phyloP scores from a whole-genome alignment of 2,113 vertebrate genomes.

The Leptodactylus fuscus region DNA sequence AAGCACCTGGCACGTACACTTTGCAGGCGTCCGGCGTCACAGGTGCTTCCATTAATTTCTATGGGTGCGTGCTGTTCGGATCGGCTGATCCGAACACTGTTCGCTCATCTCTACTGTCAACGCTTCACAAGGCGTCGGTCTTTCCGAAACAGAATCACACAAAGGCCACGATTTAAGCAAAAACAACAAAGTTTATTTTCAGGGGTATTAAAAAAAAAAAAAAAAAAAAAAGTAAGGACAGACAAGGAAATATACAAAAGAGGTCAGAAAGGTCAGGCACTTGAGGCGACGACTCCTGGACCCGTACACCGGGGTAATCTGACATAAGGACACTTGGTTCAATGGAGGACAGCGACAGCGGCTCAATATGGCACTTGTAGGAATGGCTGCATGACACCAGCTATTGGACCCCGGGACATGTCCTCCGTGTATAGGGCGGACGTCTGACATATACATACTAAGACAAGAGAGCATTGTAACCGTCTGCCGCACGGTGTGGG shows the following conservation, averaged over 20 bases:
- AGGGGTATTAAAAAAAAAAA: slow-evolving; percentile 8
- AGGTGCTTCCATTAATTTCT: too few species aligned
- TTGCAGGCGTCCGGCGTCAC: too few species aligned
- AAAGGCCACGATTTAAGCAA: background rate
- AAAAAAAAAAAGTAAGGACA: too few species aligned
- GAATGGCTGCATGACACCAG: background rate
- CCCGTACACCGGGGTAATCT: background rate
- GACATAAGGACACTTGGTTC: slow-evolving; percentile 15
- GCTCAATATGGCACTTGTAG: slow-evolving; percentile 3
- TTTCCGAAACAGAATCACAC: background rate
- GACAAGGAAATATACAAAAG: slow-evolving; percentile 16
- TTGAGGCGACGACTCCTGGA: background rate
- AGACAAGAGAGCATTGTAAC: background rate
- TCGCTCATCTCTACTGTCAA: too few species aligned
- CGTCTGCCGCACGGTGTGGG: background rate
- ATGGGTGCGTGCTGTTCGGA: too few species aligned
- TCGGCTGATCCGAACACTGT: too few species aligned
- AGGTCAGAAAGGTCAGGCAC: slow-evolving; percentile 31
- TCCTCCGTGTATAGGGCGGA: background rate
- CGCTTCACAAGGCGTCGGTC: too few species aligned
- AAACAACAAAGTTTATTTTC: slow-evolving; percentile 42
- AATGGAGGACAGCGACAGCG: background rate
- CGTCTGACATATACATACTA: slow-evolving; percentile 7
- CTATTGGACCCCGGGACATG: background rate
- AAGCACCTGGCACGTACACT: too few species aligned